Evolutionary conservation across 2,888 invertebrate genomes (phyloP).

Genomic region (Apodemia mormo): DNA sequence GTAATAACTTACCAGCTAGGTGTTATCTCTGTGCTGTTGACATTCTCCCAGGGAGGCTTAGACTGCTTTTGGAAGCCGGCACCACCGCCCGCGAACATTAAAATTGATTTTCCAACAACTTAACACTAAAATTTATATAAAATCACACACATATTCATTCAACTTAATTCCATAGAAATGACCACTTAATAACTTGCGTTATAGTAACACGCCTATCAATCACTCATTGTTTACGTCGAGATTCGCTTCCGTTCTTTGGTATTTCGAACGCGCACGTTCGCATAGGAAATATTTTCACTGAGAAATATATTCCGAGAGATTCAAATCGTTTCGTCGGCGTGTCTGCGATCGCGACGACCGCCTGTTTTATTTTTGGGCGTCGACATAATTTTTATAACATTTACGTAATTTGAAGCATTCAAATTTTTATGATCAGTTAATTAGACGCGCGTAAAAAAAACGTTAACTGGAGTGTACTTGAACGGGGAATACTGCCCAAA

Average conservation of each 20-base stretch:
- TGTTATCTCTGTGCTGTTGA: constrained; percentile 52
- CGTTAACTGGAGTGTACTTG: constrained; percentile 29
- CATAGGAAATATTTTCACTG: constrained; percentile 47
- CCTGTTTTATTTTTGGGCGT: constrained; percentile 56
- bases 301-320: constrained; percentile 49
- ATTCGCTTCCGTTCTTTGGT: constrained; percentile 31
- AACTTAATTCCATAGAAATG: neutral
- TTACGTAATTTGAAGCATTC: constrained; percentile 52
- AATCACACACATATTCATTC: neutral
- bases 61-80: constrained; percentile 73
- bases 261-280: constrained; percentile 35
- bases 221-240: constrained; percentile 43
- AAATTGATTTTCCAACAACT: constrained; percentile 24
- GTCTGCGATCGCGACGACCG: constrained; percentile 46
- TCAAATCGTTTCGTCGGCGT: constrained; percentile 41
- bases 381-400: constrained; percentile 46
- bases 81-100: constrained; percentile 73
- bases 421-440: constrained; percentile 45
- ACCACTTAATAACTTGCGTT: neutral
- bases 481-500: constrained; percentile 18
- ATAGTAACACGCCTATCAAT: constrained; percentile 27
- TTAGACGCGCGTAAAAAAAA: constrained; percentile 31
- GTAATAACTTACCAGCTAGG: constrained; percentile 55
- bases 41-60: constrained; percentile 68
- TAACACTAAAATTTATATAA: constrained; percentile 24